phyloP scores from a whole-genome alignment of 1,140 invertebrate genomes.

The Brachionus rubens region DNA sequence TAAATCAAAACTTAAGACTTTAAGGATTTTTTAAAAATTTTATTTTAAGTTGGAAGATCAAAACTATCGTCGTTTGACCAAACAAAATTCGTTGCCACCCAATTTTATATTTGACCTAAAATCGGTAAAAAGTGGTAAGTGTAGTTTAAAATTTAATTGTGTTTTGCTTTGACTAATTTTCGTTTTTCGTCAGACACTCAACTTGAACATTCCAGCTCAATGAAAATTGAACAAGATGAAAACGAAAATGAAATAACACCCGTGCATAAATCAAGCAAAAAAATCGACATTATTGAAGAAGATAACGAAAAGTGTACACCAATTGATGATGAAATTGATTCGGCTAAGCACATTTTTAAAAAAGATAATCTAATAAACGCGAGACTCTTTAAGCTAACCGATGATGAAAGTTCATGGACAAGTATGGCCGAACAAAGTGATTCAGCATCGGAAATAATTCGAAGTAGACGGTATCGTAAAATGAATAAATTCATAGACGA shows the following conservation, averaged over 20 bases:
- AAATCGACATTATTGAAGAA: too few species aligned
- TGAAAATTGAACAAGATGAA: background rate
- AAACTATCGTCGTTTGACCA: conserved; percentile 1
- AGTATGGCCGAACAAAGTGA: background rate
- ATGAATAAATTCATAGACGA: background rate
- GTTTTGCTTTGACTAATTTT: background rate
- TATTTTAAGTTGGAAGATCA: conserved; percentile 8
- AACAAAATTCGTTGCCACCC: conserved; percentile 38
- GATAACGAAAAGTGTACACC: background rate
- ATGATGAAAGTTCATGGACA: too few species aligned
- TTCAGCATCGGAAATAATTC: background rate
- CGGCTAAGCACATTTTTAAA: too few species aligned
- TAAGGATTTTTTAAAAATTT: background rate
- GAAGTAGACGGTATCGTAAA: background rate
- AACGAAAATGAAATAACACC: background rate
- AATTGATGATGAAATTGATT: background rate
- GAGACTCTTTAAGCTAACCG: too few species aligned
- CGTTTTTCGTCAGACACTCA: background rate
- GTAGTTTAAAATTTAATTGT: background rate
- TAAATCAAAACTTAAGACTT: background rate
- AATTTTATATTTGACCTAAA: conserved; percentile 34
- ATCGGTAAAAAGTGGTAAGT: background rate
- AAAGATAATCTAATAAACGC: too few species aligned
- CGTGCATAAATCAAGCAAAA: background rate
- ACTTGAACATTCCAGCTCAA: conserved; percentile 5